Conservation (phyloP, 2,888 invertebrate species). For the Acanthoscelides obtectus region DNA sequence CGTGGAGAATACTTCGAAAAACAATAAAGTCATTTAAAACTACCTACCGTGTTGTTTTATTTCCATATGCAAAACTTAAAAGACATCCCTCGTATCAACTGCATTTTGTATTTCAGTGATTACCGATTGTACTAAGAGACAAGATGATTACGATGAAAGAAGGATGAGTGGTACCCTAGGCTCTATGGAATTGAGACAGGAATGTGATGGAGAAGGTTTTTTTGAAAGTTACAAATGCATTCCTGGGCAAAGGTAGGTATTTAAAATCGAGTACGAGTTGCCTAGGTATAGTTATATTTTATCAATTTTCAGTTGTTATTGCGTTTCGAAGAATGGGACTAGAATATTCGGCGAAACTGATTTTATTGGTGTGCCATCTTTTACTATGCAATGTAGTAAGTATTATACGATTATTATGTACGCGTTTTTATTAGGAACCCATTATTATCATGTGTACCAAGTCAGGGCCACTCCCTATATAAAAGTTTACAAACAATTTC, state of each 20-base stretch:
- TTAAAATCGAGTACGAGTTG: slow-evolving; percentile 25
- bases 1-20: too few relatives aligned
- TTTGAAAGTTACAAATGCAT: slow-evolving; percentile 57
- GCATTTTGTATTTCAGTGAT: slow-evolving; percentile 52
- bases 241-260: slow-evolving; percentile 59
- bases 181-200: slow-evolving; percentile 53
- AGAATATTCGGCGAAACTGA: slow-evolving; percentile 64
- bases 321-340: slow-evolving; percentile 56
- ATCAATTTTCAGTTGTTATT: slow-evolving; percentile 55
- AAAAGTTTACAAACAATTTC: too few relatives aligned
- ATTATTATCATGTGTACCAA: too few relatives aligned
- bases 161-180: slow-evolving; percentile 51
- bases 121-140: slow-evolving; percentile 37
- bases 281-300: background rate
- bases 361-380: slow-evolving; percentile 44
- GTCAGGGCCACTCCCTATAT: too few relatives aligned
- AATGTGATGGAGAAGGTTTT: slow-evolving; percentile 61
- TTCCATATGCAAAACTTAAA: too few relatives aligned
- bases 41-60: too few relatives aligned
- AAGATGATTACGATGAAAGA: slow-evolving; percentile 50
- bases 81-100: slow-evolving; percentile 52
- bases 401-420: too few relatives aligned
- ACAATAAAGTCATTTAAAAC: too few relatives aligned
- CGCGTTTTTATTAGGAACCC: too few relatives aligned
- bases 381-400: slow-evolving; percentile 37